These are phyloP conservation scores for Chrysocyon brachyurus DNA, from an alignment of 2,797 vertebrate species.

Conservation along the genomic window DNA sequence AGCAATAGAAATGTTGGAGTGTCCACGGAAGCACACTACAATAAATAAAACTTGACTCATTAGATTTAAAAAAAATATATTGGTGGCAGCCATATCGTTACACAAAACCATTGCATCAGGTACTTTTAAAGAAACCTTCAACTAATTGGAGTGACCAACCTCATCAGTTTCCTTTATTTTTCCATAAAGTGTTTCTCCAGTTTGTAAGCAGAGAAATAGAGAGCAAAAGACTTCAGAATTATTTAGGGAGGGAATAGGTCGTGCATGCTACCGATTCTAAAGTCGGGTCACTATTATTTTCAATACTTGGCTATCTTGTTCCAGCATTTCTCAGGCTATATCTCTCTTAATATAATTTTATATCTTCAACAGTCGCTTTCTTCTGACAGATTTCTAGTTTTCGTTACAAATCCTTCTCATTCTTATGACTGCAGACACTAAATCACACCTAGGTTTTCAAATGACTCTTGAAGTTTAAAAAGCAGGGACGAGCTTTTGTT, in stretches of 20 bases:
- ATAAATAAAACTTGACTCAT: not conserved
- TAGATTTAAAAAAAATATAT: not conserved
- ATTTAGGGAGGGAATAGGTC: not conserved
- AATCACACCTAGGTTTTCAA: not conserved
- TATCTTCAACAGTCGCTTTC: not conserved
- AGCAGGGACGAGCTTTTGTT: not conserved
- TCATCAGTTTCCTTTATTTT: constrained; percentile 5
- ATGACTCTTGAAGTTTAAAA: not conserved
- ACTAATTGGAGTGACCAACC: not conserved
- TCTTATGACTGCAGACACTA: not conserved
- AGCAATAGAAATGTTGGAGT: not conserved
- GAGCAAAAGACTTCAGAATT: not conserved
- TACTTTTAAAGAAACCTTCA: not conserved
- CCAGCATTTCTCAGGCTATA: not conserved
- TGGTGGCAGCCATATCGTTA: not conserved
- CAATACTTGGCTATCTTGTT: not conserved
- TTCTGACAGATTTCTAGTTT: not conserved
- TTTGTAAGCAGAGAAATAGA: not conserved
- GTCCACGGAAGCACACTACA: not conserved
- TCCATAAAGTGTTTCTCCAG: not conserved
- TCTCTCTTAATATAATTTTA: not conserved
- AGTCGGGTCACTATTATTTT: not conserved
- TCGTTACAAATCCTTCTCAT: not conserved
- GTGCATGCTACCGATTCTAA: not conserved
- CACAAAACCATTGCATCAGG: not conserved